These are phyloP conservation scores for Chelonia mydas DNA, from an alignment of 2,797 vertebrate species.

Conservation along the genomic window DNA sequence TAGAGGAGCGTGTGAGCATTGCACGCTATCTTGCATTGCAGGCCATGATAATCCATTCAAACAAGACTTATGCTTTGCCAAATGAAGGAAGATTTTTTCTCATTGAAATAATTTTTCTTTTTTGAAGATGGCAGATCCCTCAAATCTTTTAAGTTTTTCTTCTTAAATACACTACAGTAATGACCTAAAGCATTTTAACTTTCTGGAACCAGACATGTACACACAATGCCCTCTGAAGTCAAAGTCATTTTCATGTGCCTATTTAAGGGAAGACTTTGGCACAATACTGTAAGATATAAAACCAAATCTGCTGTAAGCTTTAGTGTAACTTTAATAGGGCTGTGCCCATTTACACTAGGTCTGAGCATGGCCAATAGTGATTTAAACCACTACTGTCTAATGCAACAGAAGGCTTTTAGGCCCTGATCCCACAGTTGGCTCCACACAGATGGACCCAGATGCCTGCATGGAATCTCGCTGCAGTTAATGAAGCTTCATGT, in stretches of 20 bases:
- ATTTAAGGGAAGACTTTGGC: not conserved
- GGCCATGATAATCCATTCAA: not conserved
- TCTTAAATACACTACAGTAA: not conserved
- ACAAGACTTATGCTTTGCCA: not conserved
- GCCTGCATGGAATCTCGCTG: not conserved
- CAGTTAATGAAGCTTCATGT: rapidly evolving
- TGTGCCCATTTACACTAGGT: not conserved
- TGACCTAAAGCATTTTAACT: not conserved
- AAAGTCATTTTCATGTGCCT: not conserved
- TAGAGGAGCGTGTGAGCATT: not conserved
- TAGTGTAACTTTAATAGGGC: not conserved
- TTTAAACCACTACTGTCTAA: not conserved
- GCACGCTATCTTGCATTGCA: too few relatives aligned
- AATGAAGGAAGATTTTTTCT: not conserved
- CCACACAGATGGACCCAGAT: not conserved
- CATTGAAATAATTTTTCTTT: not conserved
- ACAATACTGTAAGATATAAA: not conserved
- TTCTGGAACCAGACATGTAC: not conserved
- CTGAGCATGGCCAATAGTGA: not conserved
- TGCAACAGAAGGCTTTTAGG: not conserved
- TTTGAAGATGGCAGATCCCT: not conserved
- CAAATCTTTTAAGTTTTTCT: not conserved
- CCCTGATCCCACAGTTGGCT: not conserved
- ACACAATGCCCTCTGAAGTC: not conserved
- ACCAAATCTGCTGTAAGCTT: not conserved